These are phyloP conservation scores for Diarsia dahlii DNA, from an alignment of 2,888 invertebrate genomes.

Conservation along the genomic window DNA sequence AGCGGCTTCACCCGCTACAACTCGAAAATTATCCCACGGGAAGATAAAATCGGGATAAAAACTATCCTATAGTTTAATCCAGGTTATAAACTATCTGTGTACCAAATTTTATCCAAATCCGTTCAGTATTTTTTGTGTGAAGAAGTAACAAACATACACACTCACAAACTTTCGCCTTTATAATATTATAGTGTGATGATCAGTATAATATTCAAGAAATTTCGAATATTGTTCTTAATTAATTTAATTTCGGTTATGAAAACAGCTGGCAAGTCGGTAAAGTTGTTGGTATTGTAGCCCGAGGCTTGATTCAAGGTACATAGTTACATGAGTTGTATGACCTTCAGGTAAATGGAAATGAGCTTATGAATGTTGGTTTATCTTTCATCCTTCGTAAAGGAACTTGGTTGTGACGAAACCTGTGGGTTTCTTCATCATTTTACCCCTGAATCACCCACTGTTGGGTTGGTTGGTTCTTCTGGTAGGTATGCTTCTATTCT, in stretches of 20 bases:
- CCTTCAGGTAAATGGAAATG: background rate
- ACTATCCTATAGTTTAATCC: too few species aligned
- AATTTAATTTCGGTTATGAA: slow-evolving; percentile 30
- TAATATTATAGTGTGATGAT: too few species aligned
- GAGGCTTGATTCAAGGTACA: background rate
- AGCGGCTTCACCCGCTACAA: too few species aligned
- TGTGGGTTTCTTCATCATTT: background rate
- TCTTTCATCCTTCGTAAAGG: too few species aligned
- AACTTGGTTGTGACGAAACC: too few species aligned
- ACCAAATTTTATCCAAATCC: too few species aligned
- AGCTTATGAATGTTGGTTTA: background rate
- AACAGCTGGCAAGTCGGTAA: slow-evolving; percentile 18
- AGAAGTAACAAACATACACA: too few species aligned
- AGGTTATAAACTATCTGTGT: too few species aligned
- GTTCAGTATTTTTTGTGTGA: too few species aligned
- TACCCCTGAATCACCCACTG: background rate
- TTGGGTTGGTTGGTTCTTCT: background rate
- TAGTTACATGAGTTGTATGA: slow-evolving; percentile 2
- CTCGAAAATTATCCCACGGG: too few species aligned
- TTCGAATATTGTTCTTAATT: slow-evolving; percentile 25
- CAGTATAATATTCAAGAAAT: slow-evolving; percentile 3
- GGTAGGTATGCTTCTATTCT: background rate
- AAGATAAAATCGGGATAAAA: too few species aligned
- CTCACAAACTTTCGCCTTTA: too few species aligned
- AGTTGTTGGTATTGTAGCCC: slow-evolving; percentile 4